Percentiles rank a stretch among this genome's conserved stretches.
Evolutionary conservation across 2,888 invertebrate genomes (phyloP).

Genomic region (Campoletis raptor): DNA sequence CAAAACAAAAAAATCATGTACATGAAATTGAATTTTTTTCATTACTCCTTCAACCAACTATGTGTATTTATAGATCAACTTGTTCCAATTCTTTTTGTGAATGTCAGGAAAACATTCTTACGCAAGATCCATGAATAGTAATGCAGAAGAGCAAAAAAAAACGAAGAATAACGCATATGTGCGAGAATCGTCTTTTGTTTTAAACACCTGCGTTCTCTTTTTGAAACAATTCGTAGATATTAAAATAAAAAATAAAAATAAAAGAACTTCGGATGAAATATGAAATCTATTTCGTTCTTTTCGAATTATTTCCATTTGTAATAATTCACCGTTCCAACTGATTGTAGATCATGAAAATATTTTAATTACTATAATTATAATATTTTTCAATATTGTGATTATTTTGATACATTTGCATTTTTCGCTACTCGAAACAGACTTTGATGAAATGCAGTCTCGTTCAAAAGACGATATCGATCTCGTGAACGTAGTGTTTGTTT

Average conservation of each 20-base stretch:
- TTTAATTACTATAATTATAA: background rate
- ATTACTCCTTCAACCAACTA: background rate
- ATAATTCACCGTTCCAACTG: background rate
- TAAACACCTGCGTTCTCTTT: background rate
- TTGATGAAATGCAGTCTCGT: background rate
- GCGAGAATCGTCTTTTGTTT: background rate
- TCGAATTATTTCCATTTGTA: background rate
- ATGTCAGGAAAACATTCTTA: background rate
- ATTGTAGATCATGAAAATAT: background rate
- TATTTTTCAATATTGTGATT: background rate
- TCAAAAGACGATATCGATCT: background rate
- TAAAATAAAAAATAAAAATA: too few species aligned
- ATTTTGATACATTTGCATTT: background rate
- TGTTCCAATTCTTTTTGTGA: background rate
- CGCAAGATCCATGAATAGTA: background rate
- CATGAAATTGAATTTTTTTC: background rate
- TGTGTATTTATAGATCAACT: background rate
- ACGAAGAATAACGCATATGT: background rate
- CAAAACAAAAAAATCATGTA: background rate
- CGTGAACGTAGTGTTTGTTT: background rate
- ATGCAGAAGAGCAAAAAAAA: background rate
- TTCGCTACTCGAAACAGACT: background rate
- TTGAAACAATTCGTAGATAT: background rate
- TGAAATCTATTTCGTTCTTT: background rate
- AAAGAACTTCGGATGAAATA: background rate